Conservation (phyloP, 2,113 vertebrate species). For the Silurus asotus region DNA sequence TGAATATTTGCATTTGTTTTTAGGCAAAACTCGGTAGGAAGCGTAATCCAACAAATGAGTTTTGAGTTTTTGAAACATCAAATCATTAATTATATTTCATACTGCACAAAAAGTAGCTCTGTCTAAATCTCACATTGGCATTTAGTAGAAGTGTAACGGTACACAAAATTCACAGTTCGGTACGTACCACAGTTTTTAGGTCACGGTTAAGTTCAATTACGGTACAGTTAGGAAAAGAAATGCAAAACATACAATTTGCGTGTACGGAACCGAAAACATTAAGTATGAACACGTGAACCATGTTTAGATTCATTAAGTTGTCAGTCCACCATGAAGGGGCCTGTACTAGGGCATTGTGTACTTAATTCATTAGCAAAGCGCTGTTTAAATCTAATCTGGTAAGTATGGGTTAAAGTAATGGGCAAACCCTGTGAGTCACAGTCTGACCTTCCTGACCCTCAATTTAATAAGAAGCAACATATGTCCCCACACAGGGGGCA, state of each 20-base stretch:
- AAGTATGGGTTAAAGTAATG: slow-evolving; percentile 1
- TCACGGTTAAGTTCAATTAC: no score
- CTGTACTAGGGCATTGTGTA: slow-evolving; percentile 14
- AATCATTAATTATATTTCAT: slow-evolving; percentile 17
- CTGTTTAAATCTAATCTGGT: slow-evolving; percentile 37
- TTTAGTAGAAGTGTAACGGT: not conserved
- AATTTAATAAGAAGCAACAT: slow-evolving; percentile 22
- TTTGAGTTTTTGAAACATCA: not conserved
- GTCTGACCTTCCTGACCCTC: slow-evolving; percentile 34
- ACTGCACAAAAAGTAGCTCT: not conserved
- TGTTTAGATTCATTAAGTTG: slow-evolving; percentile 39
- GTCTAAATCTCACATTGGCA: slow-evolving; percentile 17
- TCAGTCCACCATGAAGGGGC: slow-evolving; percentile 16
- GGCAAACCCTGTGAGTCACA: not conserved
- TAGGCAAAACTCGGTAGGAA: not conserved
- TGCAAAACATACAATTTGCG: no score
- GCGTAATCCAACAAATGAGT: not conserved
- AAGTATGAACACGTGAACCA: no score
- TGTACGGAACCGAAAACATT: no score
- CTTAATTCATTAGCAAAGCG: slow-evolving; percentile 17
- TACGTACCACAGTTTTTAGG: no score
- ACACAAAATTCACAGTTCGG: no score
- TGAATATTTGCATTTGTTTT: not conserved
- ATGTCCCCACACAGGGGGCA: slow-evolving; percentile 12
- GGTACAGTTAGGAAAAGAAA: no score